Conservation (phyloP, 2,888 invertebrate species). For the Drosophila prolongata region DNA sequence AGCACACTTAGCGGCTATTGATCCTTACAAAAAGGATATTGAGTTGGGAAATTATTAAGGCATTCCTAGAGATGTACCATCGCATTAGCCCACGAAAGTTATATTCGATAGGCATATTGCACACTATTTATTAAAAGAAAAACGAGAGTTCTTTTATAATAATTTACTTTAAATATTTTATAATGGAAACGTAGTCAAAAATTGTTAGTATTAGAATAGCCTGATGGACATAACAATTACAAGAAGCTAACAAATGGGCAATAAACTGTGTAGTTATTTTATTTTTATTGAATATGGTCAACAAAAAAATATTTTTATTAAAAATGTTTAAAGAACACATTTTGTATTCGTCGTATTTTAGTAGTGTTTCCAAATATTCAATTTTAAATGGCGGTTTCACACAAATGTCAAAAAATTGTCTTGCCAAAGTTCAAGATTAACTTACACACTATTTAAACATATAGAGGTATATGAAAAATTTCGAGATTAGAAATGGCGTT, state of each 20-base stretch:
- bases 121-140: too few species aligned
- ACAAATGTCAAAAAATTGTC: not conserved
- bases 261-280: not conserved
- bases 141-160: too few species aligned
- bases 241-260: not conserved
- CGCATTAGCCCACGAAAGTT: not conserved
- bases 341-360: not conserved
- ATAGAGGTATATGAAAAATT: not conserved
- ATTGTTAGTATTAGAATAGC: not conserved
- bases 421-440: not conserved
- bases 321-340: not conserved
- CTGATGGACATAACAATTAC: too few species aligned
- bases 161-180: not conserved
- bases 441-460: not conserved
- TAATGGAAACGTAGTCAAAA: not conserved
- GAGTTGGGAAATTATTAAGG: not conserved
- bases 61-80: not conserved
- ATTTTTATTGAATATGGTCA: not conserved
- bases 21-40: not conserved
- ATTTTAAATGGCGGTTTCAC: not conserved
- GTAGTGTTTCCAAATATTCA: not conserved
- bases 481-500: not conserved
- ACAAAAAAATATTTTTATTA: not conserved
- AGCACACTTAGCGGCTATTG: not conserved
- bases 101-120: not conserved